A percentile compares a stretch with the other conserved stretches of the same genome.
These are phyloP conservation scores for Arenaria interpres DNA, from an alignment of 2,113 vertebrate genomes.

Conservation along the genomic window DNA sequence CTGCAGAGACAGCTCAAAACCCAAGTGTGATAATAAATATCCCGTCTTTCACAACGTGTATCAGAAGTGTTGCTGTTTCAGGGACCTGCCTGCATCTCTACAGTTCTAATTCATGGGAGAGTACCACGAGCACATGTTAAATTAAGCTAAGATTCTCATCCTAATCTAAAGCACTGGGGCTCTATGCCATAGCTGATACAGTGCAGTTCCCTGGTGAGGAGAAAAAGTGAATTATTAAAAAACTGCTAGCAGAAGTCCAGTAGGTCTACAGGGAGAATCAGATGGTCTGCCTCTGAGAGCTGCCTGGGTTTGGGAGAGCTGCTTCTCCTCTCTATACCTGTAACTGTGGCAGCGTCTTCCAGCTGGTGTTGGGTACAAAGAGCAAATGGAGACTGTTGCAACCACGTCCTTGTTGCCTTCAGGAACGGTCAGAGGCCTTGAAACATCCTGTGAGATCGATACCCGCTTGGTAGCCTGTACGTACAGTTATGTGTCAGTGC, in stretches of 20 bases:
- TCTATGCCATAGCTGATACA: neutral
- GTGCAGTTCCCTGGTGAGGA: neutral
- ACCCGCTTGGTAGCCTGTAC: neutral
- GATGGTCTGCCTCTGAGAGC: neutral
- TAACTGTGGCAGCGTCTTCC: neutral
- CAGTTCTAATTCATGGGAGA: neutral
- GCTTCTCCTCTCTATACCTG: neutral
- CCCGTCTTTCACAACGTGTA: fast-evolving
- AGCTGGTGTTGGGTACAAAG: neutral
- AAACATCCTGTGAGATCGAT: neutral
- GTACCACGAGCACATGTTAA: fast-evolving
- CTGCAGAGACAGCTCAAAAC: neutral
- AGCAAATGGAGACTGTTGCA: neutral
- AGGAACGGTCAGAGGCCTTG: neutral
- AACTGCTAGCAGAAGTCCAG: neutral
- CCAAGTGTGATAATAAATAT: neutral
- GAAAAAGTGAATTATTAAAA: neutral
- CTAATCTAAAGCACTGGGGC: neutral
- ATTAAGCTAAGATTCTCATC: neutral
- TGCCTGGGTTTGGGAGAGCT: neutral
- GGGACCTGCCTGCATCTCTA: neutral
- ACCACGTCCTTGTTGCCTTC: fast-evolving
- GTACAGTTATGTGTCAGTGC: neutral
- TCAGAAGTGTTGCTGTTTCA: neutral
- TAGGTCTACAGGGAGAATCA: neutral